Base-by-base conservation (phyloP, 2,888 invertebrate genomes). In the Leptinotarsa haldemani region DNA sequence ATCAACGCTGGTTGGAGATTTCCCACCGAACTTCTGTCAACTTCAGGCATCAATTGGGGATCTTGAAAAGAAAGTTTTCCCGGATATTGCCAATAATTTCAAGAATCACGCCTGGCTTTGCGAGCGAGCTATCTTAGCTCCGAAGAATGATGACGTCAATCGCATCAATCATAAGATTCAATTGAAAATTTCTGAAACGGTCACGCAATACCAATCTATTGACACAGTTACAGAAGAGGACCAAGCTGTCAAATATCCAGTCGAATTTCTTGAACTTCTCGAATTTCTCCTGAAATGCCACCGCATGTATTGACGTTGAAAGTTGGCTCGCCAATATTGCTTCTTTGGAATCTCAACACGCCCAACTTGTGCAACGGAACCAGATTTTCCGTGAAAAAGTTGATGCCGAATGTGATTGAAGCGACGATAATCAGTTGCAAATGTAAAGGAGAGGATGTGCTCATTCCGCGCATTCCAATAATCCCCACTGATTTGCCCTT, bases 21-120 rank as follows among this genome's bases (percentile, higher is more conserved):
- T 85, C 81, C 81, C 82, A 25, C n/a, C 7, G 2, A 83, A 82
- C 82, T 83, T 86, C 67, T 84, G 83, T 71, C 82, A 84, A 78
- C 79, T 65, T 74, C 79, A 75, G 70, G 75, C 56, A 85, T 70
- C 46, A 70, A 25, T 65, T 73, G 15, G 64, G 71, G 58, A n/a
- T n/a, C n/a, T n/a, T n/a, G n/a, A n/a, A n/a, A 47, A 76, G 18
- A 48, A 80, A 65, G 81, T 83, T 22, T 85, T 84, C 70, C n/a
- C n/a, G n/a, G n/a, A n/a, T n/a, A n/a, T n/a, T n/a, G n/a, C n/a
- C n/a, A n/a, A n/a, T n/a, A n/a, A 83, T 61, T 78, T 80, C 70
- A 79, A 76, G 78, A 80, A 83, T 79, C 67, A 78, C 74, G 68
- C 76, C 71, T 83, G 78, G 81, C 58, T 83, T 68, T 74, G 78